These are phyloP conservation scores for Eupithecia insigniata DNA, from an alignment of 2,888 invertebrate genomes.

Conservation along the genomic window DNA sequence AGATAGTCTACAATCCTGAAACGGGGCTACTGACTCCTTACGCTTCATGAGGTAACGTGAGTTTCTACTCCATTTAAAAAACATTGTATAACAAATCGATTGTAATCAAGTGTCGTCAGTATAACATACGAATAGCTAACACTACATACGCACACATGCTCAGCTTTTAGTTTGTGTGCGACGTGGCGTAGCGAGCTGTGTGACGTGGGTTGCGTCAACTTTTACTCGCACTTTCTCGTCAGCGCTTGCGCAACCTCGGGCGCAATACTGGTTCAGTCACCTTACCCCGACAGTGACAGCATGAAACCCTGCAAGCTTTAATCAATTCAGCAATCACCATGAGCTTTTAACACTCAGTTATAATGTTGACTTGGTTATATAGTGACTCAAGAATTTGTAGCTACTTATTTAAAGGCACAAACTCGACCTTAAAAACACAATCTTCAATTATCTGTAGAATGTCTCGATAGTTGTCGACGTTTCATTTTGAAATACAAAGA, in stretches of 20 bases:
- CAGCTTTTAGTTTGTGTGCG: conserved; percentile 51
- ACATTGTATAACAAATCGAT: conserved; percentile 72
- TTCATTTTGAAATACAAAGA: conserved; percentile 41
- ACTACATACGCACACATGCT: conserved; percentile 42
- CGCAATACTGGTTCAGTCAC: conserved; percentile 76
- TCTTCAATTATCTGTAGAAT: conserved; percentile 47
- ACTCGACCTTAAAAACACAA: conserved; percentile 58
- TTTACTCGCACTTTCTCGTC: conserved; percentile 83
- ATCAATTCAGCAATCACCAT: conserved; percentile 22
- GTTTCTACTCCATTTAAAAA: conserved; percentile 49
- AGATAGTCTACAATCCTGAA: conserved; percentile 2
- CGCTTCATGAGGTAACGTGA: conserved; percentile 34
- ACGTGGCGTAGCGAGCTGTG: conserved; percentile 59
- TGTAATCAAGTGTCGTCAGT: conserved; percentile 73
- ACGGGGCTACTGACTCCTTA: conserved; percentile 5
- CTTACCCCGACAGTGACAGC: conserved; percentile 58
- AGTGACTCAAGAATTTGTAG: conserved; percentile 49
- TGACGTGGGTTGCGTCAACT: conserved; percentile 83
- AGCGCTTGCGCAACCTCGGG: conserved; percentile 79
- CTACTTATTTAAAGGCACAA: conserved; percentile 36
- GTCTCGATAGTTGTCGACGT: conserved; percentile 37
- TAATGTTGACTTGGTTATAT: conserved; percentile 31
- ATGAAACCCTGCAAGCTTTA: conserved; percentile 28
- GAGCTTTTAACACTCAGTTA: conserved; percentile 18
- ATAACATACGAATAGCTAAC: conserved; percentile 56